A percentile compares a stretch with the other conserved stretches of the same genome.
Conservation (phyloP, 2,113 vertebrate genomes). For the Kryptolebias marmoratus region DNA sequence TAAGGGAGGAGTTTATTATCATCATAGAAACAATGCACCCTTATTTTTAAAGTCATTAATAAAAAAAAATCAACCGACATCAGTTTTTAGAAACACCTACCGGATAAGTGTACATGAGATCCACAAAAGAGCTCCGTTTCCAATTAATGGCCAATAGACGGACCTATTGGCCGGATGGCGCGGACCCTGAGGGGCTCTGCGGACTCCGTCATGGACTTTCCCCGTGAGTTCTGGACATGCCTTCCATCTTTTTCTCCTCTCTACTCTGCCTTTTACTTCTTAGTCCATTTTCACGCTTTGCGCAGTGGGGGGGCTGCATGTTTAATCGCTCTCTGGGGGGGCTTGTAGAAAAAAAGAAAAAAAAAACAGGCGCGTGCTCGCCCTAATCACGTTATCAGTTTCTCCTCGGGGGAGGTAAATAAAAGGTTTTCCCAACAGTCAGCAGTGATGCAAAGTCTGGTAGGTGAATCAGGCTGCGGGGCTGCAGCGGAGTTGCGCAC, state of each 20-base stretch:
- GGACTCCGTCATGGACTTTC: conserved; percentile 79
- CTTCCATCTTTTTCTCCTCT: conserved; percentile 35
- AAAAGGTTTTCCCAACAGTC: conserved; percentile 64
- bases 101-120: conserved; percentile 81
- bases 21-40: conserved; percentile 76
- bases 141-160: conserved; percentile 82
- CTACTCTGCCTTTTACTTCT: conserved; percentile 37
- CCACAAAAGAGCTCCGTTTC: conserved; percentile 80
- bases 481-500: conserved; percentile 20
- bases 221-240: conserved; percentile 79
- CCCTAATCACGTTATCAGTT: conserved; percentile 51
- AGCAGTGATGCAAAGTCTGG: conserved; percentile 68
- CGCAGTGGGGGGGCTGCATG: conserved; percentile 40
- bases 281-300: conserved; percentile 58
- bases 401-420: conserved; percentile 68
- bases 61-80: conserved; percentile 69
- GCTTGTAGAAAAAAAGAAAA: conserved; percentile 38
- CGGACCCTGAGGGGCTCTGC: conserved; percentile 74
- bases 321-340: conserved; percentile 51
- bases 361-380: conserved; percentile 52
- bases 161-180: conserved; percentile 72
- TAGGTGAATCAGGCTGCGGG: conserved; percentile 36
- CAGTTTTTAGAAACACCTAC: conserved; percentile 80
- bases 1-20: conserved; percentile 74
- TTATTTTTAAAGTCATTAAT: conserved; percentile 80